These are phyloP conservation scores for Dascillus cervinus DNA, from an alignment of 2,888 invertebrate genomes.

Conservation along the genomic window DNA sequence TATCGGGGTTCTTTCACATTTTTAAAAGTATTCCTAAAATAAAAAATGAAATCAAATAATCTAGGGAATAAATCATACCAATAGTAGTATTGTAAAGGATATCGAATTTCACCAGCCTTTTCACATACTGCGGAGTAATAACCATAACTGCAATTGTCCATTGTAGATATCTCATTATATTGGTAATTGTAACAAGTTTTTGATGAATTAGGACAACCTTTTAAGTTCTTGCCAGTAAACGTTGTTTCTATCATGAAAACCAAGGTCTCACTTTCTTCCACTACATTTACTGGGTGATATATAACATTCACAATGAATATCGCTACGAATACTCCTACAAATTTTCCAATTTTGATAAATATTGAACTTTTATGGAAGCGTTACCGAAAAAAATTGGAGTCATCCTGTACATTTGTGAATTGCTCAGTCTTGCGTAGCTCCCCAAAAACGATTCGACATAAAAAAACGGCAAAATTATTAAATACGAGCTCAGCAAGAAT, in stretches of 20 bases:
- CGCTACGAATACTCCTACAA: constrained; percentile 17
- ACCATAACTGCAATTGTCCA: constrained; percentile 1
- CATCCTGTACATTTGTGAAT: constrained; percentile 25
- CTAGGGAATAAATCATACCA: constrained; percentile 11
- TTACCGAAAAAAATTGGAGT: constrained; percentile 23
- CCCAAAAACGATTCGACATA: constrained; percentile 24
- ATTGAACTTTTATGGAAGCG: not conserved
- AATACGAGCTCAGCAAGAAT: too few species aligned
- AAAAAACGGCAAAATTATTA: constrained; percentile 22
- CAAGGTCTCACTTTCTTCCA: too few species aligned
- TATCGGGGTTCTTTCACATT: constrained; percentile 6
- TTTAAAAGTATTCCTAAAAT: constrained; percentile 13
- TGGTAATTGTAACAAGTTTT: constrained; percentile 9
- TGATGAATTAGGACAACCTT: constrained; percentile 10
- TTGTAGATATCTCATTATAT: constrained; percentile 4
- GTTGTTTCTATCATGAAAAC: too few species aligned
- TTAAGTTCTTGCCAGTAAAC: too few species aligned
- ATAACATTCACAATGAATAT: constrained; percentile 16
- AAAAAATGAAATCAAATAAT: constrained; percentile 2
- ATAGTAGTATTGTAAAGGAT: constrained; percentile 14
- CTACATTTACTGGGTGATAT: constrained; percentile 13
- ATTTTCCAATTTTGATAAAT: not conserved
- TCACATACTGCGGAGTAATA: constrained; percentile 3
- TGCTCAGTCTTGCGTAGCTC: constrained; percentile 19
- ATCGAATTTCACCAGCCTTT: constrained; percentile 7